phyloP scores from a whole-genome alignment of 1,140 invertebrate genomes.

The Sarcophaga bullata region DNA sequence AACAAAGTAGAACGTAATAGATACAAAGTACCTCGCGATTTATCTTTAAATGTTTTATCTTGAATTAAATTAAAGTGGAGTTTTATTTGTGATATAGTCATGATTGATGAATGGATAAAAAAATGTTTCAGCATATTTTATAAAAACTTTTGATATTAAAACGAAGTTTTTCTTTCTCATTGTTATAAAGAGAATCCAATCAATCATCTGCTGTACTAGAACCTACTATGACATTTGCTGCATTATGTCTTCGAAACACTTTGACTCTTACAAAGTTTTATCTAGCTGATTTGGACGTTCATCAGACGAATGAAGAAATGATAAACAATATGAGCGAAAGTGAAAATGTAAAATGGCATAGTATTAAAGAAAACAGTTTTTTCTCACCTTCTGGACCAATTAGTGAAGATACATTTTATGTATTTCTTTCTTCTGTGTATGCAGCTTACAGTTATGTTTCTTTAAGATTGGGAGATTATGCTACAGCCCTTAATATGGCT shows the following conservation, averaged over 20 bases:
- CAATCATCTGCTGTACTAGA: slow-evolving; percentile 85
- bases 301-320: slow-evolving; percentile 62
- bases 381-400: slow-evolving; percentile 66
- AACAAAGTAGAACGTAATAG: no score
- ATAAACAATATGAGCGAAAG: slow-evolving; percentile 64
- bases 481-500: slow-evolving; percentile 82
- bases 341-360: slow-evolving; percentile 56
- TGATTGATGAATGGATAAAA: no score
- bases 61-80: no score
- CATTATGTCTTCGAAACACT: slow-evolving; percentile 88
- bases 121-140: no score
- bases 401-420: slow-evolving; percentile 60
- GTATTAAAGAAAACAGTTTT: slow-evolving; percentile 63
- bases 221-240: slow-evolving; percentile 89
- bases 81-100: no score
- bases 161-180: no score
- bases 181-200: background rate
- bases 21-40: no score
- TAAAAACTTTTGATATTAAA: no score
- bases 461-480: slow-evolving; percentile 85
- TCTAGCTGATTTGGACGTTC: slow-evolving; percentile 64
- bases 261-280: slow-evolving; percentile 69
- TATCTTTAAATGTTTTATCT: no score
- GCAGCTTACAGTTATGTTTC: slow-evolving; percentile 84
- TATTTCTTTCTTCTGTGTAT: slow-evolving; percentile 77